Percentiles rank a stretch among this genome's conserved stretches.
phyloP scores from a whole-genome alignment of 2,888 invertebrate genomes.

The Emmelina monodactyla region DNA sequence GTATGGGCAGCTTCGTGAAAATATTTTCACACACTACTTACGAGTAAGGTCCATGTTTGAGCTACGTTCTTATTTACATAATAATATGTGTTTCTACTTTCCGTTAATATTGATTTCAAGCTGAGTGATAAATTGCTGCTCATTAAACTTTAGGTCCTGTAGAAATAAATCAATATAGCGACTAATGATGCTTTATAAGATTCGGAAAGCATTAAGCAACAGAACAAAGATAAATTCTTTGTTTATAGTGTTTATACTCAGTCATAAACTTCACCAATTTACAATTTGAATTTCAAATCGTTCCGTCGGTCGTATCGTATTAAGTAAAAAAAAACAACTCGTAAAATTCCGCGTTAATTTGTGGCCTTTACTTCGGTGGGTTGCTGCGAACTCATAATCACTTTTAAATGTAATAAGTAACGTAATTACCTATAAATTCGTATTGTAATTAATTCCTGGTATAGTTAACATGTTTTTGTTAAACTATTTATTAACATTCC shows the following conservation, averaged over 20 bases:
- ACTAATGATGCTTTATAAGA: slow-evolving; percentile 2
- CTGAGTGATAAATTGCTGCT: not conserved
- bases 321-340: slow-evolving; percentile 7
- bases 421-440: not conserved
- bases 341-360: not conserved
- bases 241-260: slow-evolving; percentile 2
- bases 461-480: not conserved
- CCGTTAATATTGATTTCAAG: too few species aligned
- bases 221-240: not conserved
- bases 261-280: slow-evolving; percentile 13
- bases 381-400: not conserved
- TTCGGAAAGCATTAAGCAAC: not conserved
- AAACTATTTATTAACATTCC: not conserved
- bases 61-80: too few species aligned
- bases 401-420: slow-evolving; percentile 1
- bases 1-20: too few species aligned
- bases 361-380: not conserved
- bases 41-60: too few species aligned
- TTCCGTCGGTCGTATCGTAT: slow-evolving; percentile 14
- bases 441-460: slow-evolving; percentile 1
- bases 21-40: too few species aligned
- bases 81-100: too few species aligned
- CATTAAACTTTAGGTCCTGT: slow-evolving; percentile 1
- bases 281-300: slow-evolving; percentile 19
- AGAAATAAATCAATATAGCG: not conserved